These are phyloP conservation scores for Nudaria mundana DNA, from an alignment of 2,888 invertebrate genomes.

Conservation along the genomic window DNA sequence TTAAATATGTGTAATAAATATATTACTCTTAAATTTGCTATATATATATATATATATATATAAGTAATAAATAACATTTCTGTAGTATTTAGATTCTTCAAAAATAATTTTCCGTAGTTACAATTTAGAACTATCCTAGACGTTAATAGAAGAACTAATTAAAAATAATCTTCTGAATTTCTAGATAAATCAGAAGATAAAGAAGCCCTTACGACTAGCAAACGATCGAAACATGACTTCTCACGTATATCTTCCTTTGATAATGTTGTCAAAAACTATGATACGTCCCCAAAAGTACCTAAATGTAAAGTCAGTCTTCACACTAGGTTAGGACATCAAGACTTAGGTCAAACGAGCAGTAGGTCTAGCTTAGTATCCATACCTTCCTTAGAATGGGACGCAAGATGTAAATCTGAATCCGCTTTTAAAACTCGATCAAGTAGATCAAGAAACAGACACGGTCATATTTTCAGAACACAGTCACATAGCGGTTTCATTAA, in stretches of 20 bases:
- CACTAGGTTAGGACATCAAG: slow-evolving; percentile 36
- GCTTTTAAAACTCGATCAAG: slow-evolving; percentile 51
- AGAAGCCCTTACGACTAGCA: slow-evolving; percentile 42
- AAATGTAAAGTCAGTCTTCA: slow-evolving; percentile 65
- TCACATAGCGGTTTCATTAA: slow-evolving; percentile 71
- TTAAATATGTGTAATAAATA: too few species aligned
- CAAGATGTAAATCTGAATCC: slow-evolving; percentile 49
- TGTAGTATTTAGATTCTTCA: too few species aligned
- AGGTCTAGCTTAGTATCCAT: slow-evolving; percentile 63
- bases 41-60: not conserved
- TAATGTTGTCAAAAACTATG: slow-evolving; percentile 49
- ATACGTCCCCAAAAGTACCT: slow-evolving; percentile 42
- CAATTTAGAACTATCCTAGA: not conserved
- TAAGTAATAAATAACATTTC: not conserved
- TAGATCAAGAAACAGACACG: slow-evolving; percentile 30
- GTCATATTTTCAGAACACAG: slow-evolving; percentile 56
- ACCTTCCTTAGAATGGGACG: slow-evolving; percentile 67
- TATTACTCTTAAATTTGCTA: not conserved
- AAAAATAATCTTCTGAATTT: slow-evolving; percentile 4
- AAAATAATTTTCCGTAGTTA: too few species aligned
- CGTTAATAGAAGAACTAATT: not conserved
- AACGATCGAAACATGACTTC: slow-evolving; percentile 52
- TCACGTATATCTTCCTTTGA: slow-evolving; percentile 58
- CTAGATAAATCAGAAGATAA: slow-evolving; percentile 48
- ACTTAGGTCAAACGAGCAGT: slow-evolving; percentile 45